phyloP scores from a whole-genome alignment of 2,888 invertebrate genomes.

The Ditula angustiorana region DNA sequence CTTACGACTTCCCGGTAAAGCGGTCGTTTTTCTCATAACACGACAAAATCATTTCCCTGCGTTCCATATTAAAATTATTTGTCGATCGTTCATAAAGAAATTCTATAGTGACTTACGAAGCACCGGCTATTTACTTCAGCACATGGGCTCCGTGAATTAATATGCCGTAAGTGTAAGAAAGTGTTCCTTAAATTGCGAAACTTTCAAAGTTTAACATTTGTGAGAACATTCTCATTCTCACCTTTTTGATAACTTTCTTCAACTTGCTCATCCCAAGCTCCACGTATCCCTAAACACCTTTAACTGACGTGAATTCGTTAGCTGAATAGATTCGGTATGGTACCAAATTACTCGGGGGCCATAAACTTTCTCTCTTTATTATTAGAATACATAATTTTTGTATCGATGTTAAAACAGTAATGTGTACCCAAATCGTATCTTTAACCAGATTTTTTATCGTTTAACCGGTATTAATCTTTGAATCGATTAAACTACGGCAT shows the following conservation, averaged over 20 bases:
- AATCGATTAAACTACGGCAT: conserved; percentile 19
- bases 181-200: too few relatives aligned
- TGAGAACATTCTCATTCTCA: too few relatives aligned
- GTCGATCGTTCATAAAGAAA: background rate
- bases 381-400: conserved; percentile 33
- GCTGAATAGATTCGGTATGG: conserved; percentile 24
- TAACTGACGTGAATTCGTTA: background rate
- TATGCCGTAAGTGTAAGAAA: too few relatives aligned
- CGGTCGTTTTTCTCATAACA: conserved; percentile 58
- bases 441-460: conserved; percentile 17
- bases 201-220: too few relatives aligned
- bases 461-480: conserved; percentile 18
- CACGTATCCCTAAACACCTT: too few relatives aligned
- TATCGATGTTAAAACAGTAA: conserved; percentile 32
- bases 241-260: too few relatives aligned
- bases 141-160: background rate
- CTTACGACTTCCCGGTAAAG: conserved; percentile 59
- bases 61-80: conserved; percentile 46
- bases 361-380: conserved; percentile 27
- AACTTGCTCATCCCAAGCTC: too few relatives aligned
- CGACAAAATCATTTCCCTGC: conserved; percentile 52
- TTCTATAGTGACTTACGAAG: background rate
- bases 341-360: conserved; percentile 20
- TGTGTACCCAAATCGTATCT: conserved; percentile 30
- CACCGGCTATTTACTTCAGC: background rate